Percentiles rank a stretch among this genome's conserved stretches.
Conservation (phyloP, 2,888 invertebrate genomes). For the Cephus pulcher region DNA sequence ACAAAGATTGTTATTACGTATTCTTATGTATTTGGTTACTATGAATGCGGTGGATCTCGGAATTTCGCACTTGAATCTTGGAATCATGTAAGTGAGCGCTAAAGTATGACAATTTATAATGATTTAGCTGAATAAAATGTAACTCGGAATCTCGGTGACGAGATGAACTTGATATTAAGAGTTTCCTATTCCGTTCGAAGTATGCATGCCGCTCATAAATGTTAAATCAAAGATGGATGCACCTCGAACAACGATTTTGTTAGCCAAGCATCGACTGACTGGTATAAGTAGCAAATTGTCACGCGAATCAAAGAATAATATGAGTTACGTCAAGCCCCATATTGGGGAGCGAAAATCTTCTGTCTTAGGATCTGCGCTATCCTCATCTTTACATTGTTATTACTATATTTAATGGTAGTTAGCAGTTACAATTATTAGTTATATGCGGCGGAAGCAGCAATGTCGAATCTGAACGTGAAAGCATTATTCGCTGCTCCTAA, state of each 20-base stretch:
- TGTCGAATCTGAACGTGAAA: conserved; percentile 41
- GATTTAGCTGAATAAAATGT: neutral
- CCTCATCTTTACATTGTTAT: conserved; percentile 31
- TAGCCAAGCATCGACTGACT: conserved; percentile 5
- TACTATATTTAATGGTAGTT: conserved; percentile 42
- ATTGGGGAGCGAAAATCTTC: conserved; percentile 42
- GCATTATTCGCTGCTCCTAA: conserved; percentile 48
- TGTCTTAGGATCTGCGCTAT: conserved; percentile 15
- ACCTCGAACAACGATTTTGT: neutral
- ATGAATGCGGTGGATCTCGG: neutral
- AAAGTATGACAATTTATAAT: neutral
- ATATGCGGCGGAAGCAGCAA: conserved; percentile 41
- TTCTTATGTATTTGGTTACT: neutral
- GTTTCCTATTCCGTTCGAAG: neutral
- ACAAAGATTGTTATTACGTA: no score
- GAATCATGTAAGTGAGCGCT: neutral
- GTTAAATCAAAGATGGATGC: neutral
- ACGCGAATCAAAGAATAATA: conserved; percentile 21
- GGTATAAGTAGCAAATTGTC: neutral
- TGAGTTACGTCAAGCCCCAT: conserved; percentile 45
- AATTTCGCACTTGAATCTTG: neutral
- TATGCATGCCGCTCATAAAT: neutral
- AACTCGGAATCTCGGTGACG: neutral
- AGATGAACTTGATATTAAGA: neutral
- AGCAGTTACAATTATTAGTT: conserved; percentile 38